Percentiles rank a stretch among this genome's conserved stretches.
Evolutionary conservation across 2,113 vertebrate genomes (phyloP).

Genomic region (Leuciscus idus): DNA sequence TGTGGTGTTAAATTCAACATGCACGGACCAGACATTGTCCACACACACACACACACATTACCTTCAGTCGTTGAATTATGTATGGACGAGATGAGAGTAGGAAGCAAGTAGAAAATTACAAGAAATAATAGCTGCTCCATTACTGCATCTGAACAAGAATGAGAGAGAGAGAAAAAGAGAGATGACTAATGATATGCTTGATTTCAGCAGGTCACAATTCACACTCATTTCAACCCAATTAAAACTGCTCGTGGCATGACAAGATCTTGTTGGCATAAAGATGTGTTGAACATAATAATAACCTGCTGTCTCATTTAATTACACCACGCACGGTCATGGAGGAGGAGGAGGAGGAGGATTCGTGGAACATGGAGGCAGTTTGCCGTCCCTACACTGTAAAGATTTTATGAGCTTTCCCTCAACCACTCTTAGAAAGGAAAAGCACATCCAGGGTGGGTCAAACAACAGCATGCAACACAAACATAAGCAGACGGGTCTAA

Average conservation of each 20-base stretch:
- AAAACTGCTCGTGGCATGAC: background rate
- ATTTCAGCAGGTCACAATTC: conserved; percentile 28
- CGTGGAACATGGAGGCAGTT: conserved; percentile 8
- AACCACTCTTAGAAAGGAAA: background rate
- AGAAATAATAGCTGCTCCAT: conserved; percentile 73
- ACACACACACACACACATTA: conserved; percentile 64
- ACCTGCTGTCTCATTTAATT: conserved; percentile 28
- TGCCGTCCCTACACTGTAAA: conserved; percentile 12
- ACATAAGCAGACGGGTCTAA: background rate
- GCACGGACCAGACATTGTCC: conserved; percentile 26
- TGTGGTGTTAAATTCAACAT: conserved; percentile 43
- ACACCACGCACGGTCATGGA: conserved; percentile 5
- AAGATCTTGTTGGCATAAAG: conserved; percentile 14
- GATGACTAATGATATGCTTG: conserved; percentile 10
- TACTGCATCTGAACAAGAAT: conserved; percentile 68
- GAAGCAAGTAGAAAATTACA: conserved; percentile 69
- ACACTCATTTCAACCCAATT: conserved; percentile 15
- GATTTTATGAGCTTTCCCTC: conserved; percentile 43
- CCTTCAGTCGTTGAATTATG: conserved; percentile 80
- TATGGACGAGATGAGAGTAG: conserved; percentile 73
- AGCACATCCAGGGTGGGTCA: conserved; percentile 23
- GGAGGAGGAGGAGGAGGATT: conserved; percentile 23
- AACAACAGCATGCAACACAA: conserved; percentile 12
- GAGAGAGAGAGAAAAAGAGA: conserved; percentile 3
- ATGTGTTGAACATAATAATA: conserved; percentile 21